Conservation (phyloP, 2,797 vertebrate species). For the Darevskia mixta region DNA sequence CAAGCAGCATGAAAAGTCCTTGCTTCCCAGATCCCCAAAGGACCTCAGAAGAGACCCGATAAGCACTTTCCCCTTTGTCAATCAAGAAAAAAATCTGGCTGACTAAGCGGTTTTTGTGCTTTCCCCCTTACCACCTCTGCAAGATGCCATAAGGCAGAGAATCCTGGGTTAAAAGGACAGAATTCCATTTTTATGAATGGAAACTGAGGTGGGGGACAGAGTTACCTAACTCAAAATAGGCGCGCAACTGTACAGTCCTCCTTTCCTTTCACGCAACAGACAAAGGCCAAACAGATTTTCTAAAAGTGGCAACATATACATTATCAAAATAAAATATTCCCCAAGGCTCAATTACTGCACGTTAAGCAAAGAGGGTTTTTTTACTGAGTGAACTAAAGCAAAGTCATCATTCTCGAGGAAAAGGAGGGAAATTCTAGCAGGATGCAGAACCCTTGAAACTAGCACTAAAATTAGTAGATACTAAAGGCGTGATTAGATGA, state of each 20-base stretch:
- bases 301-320: conserved; percentile 8
- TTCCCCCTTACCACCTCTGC: conserved; percentile 5
- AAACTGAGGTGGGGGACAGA: not conserved
- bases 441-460: conserved; percentile 48
- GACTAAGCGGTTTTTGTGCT: not conserved
- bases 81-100: not conserved
- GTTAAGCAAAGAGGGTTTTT: conserved; percentile 25
- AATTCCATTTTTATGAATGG: conserved; percentile 12
- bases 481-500: conserved; percentile 7
- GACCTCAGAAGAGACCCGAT: not conserved
- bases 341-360: conserved; percentile 25
- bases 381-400: conserved; percentile 43
- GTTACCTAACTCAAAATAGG: not conserved
- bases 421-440: conserved; percentile 18
- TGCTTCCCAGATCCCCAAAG: not conserved
- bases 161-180: conserved; percentile 1
- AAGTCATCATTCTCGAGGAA: conserved; percentile 40
- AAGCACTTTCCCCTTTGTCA: not conserved
- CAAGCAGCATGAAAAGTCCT: not conserved
- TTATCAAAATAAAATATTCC: not conserved
- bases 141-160: conserved; percentile 25
- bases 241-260: conserved; percentile 10
- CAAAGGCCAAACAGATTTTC: conserved; percentile 44
- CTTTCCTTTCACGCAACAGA: not conserved
- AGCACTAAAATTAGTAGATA: conserved; percentile 28